Conservation (phyloP, 2,888 invertebrate species). For the Eupithecia exiguata region DNA sequence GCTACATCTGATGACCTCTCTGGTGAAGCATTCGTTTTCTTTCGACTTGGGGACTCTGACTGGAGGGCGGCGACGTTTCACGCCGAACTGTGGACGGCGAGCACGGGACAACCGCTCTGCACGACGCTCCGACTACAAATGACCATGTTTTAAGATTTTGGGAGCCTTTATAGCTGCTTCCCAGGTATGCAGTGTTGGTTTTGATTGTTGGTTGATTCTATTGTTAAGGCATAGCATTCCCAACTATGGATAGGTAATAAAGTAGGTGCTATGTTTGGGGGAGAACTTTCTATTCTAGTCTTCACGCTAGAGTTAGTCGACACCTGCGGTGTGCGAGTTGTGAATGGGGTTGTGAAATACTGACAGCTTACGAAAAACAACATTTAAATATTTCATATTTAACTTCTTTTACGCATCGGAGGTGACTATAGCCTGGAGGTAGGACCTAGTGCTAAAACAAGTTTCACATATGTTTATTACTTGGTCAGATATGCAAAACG, state of each 20-base stretch:
- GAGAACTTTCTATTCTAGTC: not conserved
- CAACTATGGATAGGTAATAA: too few relatives aligned
- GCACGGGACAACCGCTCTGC: constrained; percentile 76
- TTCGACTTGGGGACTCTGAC: constrained; percentile 67
- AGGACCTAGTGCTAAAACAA: not conserved
- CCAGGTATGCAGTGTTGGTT: not conserved
- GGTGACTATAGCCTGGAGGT: too few relatives aligned
- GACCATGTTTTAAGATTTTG: not conserved
- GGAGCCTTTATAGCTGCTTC: not conserved
- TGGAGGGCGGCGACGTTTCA: constrained; percentile 69
- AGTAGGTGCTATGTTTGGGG: not conserved
- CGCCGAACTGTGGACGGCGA: constrained; percentile 73
- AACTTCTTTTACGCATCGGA: not conserved
- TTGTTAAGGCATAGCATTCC: not conserved
- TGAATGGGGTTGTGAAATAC: not conserved
- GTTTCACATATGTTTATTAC: not conserved
- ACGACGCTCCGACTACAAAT: constrained; percentile 73
- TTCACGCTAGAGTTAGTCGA: not conserved
- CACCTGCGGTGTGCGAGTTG: not conserved
- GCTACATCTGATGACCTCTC: constrained; percentile 66
- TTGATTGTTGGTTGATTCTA: not conserved
- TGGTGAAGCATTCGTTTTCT: constrained; percentile 68
- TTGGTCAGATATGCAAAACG: not conserved
- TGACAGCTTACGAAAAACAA: not conserved
- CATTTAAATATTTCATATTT: too few relatives aligned